These are phyloP conservation scores for Orchesella flavescens DNA, from an alignment of 2,888 invertebrate species.

Conservation along the genomic window DNA sequence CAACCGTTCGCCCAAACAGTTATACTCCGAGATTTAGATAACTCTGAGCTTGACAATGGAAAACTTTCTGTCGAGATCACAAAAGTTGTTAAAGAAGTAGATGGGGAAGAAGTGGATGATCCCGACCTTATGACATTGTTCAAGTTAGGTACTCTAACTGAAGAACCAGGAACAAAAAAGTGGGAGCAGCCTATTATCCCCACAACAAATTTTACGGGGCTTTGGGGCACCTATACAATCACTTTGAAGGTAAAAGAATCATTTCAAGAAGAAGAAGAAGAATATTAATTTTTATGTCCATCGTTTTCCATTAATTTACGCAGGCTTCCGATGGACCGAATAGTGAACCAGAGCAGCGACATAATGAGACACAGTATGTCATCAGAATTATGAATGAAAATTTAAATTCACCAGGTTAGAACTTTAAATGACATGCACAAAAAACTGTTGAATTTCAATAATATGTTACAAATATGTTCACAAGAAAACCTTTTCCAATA, in stretches of 20 bases:
- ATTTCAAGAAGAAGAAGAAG: too few species aligned
- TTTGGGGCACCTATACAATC: constrained; percentile 49
- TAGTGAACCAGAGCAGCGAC: not conserved
- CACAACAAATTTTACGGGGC: constrained; percentile 12
- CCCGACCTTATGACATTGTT: constrained; percentile 13
- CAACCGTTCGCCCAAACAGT: constrained; percentile 11
- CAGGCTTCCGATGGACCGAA: constrained; percentile 41
- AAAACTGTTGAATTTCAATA: not conserved
- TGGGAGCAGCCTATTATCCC: constrained; percentile 19
- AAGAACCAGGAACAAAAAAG: not conserved
- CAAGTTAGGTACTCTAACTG: not conserved
- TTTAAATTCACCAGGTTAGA: constrained; percentile 47
- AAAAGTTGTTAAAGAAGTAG: not conserved
- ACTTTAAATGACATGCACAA: not conserved
- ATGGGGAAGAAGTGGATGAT: not conserved
- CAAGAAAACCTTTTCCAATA: not conserved
- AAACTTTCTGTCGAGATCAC: constrained; percentile 3
- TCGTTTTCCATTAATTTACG: not conserved
- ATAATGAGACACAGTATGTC: not conserved
- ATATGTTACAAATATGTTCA: too few species aligned
- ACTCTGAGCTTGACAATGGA: constrained; percentile 36
- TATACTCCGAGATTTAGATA: constrained; percentile 45
- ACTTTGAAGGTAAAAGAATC: constrained; percentile 34
- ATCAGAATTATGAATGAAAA: constrained; percentile 49
- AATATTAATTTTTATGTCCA: not conserved